phyloP scores from a whole-genome alignment of 2,797 vertebrate genomes.

The Ctenopoma kingsleyae region DNA sequence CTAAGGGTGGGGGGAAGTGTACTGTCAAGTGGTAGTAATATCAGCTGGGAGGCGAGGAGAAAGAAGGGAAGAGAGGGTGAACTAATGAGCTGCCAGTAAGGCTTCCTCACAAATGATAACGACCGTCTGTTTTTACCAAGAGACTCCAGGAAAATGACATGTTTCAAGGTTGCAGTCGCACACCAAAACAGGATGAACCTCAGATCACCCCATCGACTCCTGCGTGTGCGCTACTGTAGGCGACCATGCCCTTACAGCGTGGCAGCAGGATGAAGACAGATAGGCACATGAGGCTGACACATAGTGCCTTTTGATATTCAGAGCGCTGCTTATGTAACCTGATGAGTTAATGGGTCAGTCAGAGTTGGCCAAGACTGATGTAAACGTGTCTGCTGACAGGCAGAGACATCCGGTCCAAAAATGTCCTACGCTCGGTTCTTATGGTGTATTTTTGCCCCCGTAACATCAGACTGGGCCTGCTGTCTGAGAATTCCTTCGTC shows the following conservation, averaged over 20 bases:
- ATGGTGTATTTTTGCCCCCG: constrained; percentile 48
- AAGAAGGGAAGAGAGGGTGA: constrained; percentile 42
- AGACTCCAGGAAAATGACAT: constrained; percentile 77
- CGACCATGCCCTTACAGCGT: constrained; percentile 61
- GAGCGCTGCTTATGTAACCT: constrained; percentile 56
- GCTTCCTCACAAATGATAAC: constrained; percentile 78
- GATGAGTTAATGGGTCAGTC: constrained; percentile 61
- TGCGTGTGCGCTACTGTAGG: constrained; percentile 75
- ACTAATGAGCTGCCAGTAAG: constrained; percentile 67
- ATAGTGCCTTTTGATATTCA: constrained; percentile 11
- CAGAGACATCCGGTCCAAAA: constrained; percentile 61
- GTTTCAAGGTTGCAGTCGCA: constrained; percentile 80
- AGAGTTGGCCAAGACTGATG: constrained; percentile 61
- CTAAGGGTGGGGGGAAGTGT: not conserved
- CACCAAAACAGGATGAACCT: constrained; percentile 86
- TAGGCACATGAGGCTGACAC: constrained; percentile 42
- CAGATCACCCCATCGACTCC: constrained; percentile 64
- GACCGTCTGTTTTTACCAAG: constrained; percentile 72
- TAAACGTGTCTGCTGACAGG: constrained; percentile 75
- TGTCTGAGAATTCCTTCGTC: constrained; percentile 69
- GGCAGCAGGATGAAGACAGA: constrained; percentile 77
- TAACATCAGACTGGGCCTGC: constrained; percentile 44
- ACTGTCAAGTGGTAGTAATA: not conserved
- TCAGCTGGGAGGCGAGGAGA: not conserved
- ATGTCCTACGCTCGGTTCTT: constrained; percentile 9